Conservation (phyloP, 2,797 vertebrate species). For the Tokudaia tokunoshimensis region DNA sequence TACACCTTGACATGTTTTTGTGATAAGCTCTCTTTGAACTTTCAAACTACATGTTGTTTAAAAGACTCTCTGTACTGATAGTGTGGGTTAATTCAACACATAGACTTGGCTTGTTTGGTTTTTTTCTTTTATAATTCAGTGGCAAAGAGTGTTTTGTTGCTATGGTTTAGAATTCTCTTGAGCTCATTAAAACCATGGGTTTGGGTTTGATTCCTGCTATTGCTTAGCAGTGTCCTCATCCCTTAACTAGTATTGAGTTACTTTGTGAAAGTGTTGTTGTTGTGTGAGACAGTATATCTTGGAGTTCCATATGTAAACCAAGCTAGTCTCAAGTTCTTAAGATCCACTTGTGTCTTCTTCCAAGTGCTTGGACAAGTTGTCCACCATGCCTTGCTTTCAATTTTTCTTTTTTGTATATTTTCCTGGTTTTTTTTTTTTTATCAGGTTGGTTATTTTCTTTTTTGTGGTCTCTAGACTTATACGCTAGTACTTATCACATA, state of each 20-base stretch:
- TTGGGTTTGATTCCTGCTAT: slow-evolving; percentile 39
- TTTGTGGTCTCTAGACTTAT: not conserved
- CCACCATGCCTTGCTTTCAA: not conserved
- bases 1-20: not conserved
- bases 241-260: slow-evolving; percentile 1
- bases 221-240: slow-evolving; percentile 20
- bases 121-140: slow-evolving; percentile 6
- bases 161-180: not conserved
- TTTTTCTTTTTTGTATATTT: not conserved
- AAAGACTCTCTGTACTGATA: slow-evolving; percentile 37
- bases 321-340: not conserved
- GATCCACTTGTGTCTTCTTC: not conserved
- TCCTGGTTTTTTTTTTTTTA: slow-evolving; percentile 6
- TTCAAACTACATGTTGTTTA: not conserved
- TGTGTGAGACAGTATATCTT: not conserved
- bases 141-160: slow-evolving; percentile 10
- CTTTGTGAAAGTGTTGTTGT: not conserved
- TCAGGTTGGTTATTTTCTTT: slow-evolving; percentile 18
- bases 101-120: not conserved
- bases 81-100: not conserved
- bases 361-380: not conserved
- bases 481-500: slow-evolving; percentile 44
- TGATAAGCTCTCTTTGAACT: not conserved
- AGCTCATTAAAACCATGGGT: not conserved
- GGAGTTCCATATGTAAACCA: not conserved